Conservation (phyloP, 2,888 invertebrate species). For the Yponomeuta plumbellus region DNA sequence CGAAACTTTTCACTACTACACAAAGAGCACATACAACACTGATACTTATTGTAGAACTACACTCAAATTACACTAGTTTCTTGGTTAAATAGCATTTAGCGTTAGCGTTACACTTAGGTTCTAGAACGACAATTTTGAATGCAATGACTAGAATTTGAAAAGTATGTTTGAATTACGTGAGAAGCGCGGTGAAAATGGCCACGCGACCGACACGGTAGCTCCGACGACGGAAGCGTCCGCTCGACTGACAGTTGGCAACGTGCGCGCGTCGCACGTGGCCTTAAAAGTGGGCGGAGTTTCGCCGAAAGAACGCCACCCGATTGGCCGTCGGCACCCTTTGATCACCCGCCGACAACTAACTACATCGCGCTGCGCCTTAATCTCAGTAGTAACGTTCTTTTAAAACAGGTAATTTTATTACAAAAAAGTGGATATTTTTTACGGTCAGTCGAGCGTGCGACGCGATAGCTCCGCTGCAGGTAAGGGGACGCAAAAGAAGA, state of each 20-base stretch:
- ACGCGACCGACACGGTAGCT: not conserved
- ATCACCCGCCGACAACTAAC: constrained; percentile 72
- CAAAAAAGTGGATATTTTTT: constrained; percentile 68
- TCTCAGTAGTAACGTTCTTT: constrained; percentile 75
- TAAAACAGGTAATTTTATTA: constrained; percentile 76
- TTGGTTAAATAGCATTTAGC: not conserved
- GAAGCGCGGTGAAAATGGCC: not conserved
- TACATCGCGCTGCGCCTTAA: constrained; percentile 72
- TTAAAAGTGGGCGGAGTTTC: constrained; percentile 50
- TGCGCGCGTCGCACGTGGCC: constrained; percentile 74
- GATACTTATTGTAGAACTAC: not conserved
- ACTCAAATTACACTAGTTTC: not conserved
- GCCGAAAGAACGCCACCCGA: constrained; percentile 35
- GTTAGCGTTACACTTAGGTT: not conserved
- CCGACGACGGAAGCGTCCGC: constrained; percentile 31
- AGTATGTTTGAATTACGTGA: constrained; percentile 8
- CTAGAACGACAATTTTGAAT: not conserved
- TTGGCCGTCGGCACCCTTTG: constrained; percentile 62
- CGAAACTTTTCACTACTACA: constrained; percentile 5
- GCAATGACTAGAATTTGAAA: not conserved
- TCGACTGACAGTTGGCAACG: constrained; percentile 53
- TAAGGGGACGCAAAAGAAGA: constrained; percentile 36
- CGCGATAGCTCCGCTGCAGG: constrained; percentile 34
- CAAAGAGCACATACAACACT: not conserved
- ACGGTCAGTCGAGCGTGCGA: constrained; percentile 60